Conservation (phyloP, 2,797 vertebrate species). For the Pampus argenteus region DNA sequence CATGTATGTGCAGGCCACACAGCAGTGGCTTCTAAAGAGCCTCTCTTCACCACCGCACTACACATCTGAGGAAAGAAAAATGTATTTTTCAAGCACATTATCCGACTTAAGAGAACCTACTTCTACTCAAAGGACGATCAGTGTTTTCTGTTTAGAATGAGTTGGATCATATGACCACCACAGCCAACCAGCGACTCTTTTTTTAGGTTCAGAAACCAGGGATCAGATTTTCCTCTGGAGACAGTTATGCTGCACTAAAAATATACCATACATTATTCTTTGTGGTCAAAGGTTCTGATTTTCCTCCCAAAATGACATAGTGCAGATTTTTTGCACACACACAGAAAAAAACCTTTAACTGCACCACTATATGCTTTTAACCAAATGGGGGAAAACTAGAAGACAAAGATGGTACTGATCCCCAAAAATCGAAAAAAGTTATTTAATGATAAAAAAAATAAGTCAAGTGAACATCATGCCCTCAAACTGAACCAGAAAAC, state of each 20-base stretch:
- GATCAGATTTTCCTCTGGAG: slow-evolving; percentile 45
- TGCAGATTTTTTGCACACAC: slow-evolving; percentile 52
- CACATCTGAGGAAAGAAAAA: slow-evolving; percentile 59
- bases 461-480: slow-evolving; percentile 40
- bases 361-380: slow-evolving; percentile 68
- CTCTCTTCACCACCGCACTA: slow-evolving; percentile 49
- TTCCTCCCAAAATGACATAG: slow-evolving; percentile 63
- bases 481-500: slow-evolving; percentile 42
- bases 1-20: slow-evolving; percentile 63
- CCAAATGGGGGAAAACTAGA: slow-evolving; percentile 21
- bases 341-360: slow-evolving; percentile 49
- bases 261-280: slow-evolving; percentile 43
- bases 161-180: slow-evolving; percentile 25
- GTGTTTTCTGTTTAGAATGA: slow-evolving; percentile 21
- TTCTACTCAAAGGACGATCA: slow-evolving; percentile 40
- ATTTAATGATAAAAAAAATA: slow-evolving; percentile 21
- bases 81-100: slow-evolving; percentile 45
- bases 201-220: slow-evolving; percentile 42
- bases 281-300: slow-evolving; percentile 57
- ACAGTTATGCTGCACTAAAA: slow-evolving; percentile 39
- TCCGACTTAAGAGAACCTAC: slow-evolving; percentile 44
- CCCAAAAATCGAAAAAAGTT: neutral
- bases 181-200: slow-evolving; percentile 52
- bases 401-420: slow-evolving; percentile 38
- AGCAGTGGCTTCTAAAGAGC: slow-evolving; percentile 53